A percentile compares a stretch with the other conserved stretches of the same genome.
phyloP scores from a whole-genome alignment of 2,113 vertebrate genomes.

The Ophthalmolycus amberensis region DNA sequence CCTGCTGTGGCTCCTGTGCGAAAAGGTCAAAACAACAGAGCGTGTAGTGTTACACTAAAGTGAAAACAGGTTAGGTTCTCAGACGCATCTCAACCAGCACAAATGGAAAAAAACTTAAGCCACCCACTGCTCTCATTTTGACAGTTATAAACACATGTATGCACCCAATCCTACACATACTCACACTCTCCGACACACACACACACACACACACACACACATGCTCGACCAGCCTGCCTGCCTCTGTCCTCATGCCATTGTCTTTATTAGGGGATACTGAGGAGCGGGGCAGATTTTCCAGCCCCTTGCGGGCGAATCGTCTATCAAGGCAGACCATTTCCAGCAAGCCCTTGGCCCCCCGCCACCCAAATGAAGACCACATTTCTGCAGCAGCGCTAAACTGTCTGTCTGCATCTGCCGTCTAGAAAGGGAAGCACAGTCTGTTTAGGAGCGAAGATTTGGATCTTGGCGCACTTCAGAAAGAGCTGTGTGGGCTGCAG shows the following conservation, averaged over 20 bases:
- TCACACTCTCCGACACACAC: conserved; percentile 47
- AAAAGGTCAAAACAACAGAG: conserved; percentile 50
- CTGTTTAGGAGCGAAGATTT: conserved; percentile 65
- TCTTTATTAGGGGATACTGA: conserved; percentile 81
- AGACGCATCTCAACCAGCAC: conserved; percentile 52
- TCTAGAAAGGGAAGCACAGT: conserved; percentile 68
- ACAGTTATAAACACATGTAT: conserved; percentile 61
- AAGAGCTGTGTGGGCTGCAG: conserved; percentile 69
- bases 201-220: conserved; percentile 2
- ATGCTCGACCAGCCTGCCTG: conserved; percentile 63
- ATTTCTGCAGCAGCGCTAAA: conserved; percentile 77
- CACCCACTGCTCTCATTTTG: conserved; percentile 71
- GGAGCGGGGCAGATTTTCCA: conserved; percentile 79
- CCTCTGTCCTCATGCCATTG: conserved; percentile 69
- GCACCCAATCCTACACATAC: conserved; percentile 43
- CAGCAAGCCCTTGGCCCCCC: conserved; percentile 77
- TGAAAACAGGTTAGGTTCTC: conserved; percentile 51
- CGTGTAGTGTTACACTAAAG: conserved; percentile 25
- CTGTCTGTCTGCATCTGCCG: conserved; percentile 70
- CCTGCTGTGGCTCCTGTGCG: conserved; percentile 10
- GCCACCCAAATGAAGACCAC: conserved; percentile 82
- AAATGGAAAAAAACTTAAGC: conserved; percentile 70
- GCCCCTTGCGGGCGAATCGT: conserved; percentile 73
- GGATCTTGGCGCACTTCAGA: conserved; percentile 72
- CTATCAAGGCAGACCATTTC: conserved; percentile 80